These are phyloP conservation scores for Dinocampus coccinellae DNA, from an alignment of 2,888 invertebrate species.

Conservation along the genomic window DNA sequence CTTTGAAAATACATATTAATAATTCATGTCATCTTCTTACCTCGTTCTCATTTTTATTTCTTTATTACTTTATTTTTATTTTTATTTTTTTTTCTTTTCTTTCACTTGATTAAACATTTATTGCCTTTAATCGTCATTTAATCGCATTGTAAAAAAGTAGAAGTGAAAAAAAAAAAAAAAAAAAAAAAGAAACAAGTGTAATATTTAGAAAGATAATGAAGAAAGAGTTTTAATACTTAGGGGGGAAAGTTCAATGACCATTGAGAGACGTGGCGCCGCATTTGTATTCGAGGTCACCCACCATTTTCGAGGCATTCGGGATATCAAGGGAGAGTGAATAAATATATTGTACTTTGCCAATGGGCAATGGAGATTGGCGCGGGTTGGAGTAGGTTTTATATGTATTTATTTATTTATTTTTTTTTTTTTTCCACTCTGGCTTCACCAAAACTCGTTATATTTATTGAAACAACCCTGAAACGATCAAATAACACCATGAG, in stretches of 20 bases:
- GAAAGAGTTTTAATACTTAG: not conserved
- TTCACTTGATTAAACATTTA: not conserved
- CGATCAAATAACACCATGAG: constrained; percentile 21
- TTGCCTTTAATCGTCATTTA: not conserved
- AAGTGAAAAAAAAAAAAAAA: not conserved
- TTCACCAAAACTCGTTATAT: constrained; percentile 21
- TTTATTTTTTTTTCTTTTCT: not conserved
- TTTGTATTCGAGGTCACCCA: constrained; percentile 30
- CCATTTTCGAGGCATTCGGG: constrained; percentile 28
- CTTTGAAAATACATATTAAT: not conserved
- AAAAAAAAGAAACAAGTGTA: not conserved
- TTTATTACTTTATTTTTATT: too few relatives aligned
- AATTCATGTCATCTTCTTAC: not conserved
- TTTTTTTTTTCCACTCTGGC: not conserved
- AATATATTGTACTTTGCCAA: not conserved
- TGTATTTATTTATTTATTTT: not conserved
- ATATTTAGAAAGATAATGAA: not conserved
- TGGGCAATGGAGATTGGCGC: constrained; percentile 1
- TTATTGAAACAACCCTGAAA: not conserved
- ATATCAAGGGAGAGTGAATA: constrained; percentile 33
- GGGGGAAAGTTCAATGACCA: constrained; percentile 31
- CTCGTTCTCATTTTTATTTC: not conserved
- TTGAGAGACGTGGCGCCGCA: constrained; percentile 16
- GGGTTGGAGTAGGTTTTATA: constrained; percentile 8
- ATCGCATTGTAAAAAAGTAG: not conserved